Evolutionary conservation across 1,140 invertebrate genomes (phyloP), one percentile per base, ranked within the genome.

Genomic region (Steinernema feltiae): DNA sequence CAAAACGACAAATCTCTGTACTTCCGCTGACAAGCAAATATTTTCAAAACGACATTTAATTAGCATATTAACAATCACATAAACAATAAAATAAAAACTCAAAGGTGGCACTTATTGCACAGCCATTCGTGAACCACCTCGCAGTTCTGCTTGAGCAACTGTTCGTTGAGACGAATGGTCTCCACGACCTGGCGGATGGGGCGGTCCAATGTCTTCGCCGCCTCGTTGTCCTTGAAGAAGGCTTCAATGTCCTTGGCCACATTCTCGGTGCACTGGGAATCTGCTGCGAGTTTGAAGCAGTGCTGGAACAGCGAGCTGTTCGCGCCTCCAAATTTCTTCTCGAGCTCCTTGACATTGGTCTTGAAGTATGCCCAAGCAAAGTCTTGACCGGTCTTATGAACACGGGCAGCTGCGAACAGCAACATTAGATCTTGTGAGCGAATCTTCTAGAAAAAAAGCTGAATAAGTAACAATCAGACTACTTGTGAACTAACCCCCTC

Each of bases 331-430:
- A 79, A 84, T 32, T 77, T 79, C 12, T 80, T 41, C 21, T 83
- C 12, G 17, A 97, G 89, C 63, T 89, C 88, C 69, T 90, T 87
- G 90, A 91, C 92, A 82, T 95, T 92, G n/a, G 92, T 90, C 85
- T 94, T 92, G 82, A 96, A 92, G 88, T 94, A 97, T 69, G 92
- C 87, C 94, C 95, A 98, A 0, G 92, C 92, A 69, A 94, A 87
- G 70, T 94, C 90, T 35, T 94, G 90, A 0, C 94, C 94, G 74
- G 90, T 88, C 21, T 70, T 79, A 0, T 73, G 76, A 18, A 71
- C 30, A 18, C 63, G 35, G 3, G 69, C 30, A 74, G 91, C 90
- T 0, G 91, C 91, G 35, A 97, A 92, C 0, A 95, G 92, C 86
- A 93, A 93, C 0, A 94, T 90, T 0, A 93, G 91, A 85, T 97